phyloP scores from a whole-genome alignment of 2,888 invertebrate species.

The Metacarcinus magister region DNA sequence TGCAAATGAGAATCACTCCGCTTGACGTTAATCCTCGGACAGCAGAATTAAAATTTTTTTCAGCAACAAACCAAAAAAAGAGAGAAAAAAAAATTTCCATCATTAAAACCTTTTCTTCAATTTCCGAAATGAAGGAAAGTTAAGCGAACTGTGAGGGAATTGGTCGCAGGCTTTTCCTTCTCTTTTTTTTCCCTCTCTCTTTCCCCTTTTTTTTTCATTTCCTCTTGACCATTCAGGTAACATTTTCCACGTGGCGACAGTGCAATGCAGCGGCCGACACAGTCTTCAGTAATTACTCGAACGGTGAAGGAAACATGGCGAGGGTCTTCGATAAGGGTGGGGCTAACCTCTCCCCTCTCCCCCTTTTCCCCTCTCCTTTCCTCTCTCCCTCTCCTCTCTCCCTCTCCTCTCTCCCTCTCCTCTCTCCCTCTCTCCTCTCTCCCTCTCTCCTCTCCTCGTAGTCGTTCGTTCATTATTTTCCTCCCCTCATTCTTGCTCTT shows the following conservation, averaged over 20 bases:
- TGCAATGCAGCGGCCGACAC: neutral
- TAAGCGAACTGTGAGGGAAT: slow-evolving; percentile 16
- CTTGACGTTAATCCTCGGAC: slow-evolving; percentile 34
- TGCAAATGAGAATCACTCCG: slow-evolving; percentile 22
- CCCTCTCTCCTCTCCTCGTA: neutral
- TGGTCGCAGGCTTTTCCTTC: neutral
- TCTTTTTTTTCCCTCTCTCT: neutral
- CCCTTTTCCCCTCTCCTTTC: neutral
- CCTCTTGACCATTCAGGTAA: neutral
- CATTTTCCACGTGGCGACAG: neutral
- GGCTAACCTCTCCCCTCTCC: neutral
- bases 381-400: neutral
- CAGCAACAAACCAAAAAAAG: neutral
- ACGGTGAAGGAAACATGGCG: neutral
- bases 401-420: neutral
- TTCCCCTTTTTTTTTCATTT: neutral
- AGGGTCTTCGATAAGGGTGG: neutral
- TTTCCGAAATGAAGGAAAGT: neutral
- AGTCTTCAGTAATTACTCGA: neutral
- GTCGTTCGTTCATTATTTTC: neutral
- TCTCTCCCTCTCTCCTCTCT: neutral
- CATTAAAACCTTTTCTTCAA: neutral
- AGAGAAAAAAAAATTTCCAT: neutral
- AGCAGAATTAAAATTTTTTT: slow-evolving; percentile 31
- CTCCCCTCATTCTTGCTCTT: too few species aligned